Percentiles rank a stretch among this genome's conserved stretches.
Evolutionary conservation across 1,140 invertebrate genomes (phyloP).

Genomic region (Zeugodacus cucurbitae): DNA sequence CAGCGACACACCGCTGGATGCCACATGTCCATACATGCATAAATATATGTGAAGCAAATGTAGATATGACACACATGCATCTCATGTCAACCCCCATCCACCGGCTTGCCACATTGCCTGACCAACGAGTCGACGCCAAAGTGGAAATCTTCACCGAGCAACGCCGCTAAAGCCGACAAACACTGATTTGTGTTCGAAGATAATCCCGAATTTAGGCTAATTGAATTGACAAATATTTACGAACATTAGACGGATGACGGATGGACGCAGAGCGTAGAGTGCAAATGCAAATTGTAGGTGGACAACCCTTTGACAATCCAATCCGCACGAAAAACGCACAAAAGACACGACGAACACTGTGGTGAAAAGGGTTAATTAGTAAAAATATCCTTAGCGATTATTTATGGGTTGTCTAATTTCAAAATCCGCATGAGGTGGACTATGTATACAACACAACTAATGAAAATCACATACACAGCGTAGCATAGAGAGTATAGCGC

Average conservation of each 20-base stretch:
- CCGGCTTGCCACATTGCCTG: not conserved
- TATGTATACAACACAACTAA: conserved; percentile 14
- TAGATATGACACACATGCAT: not conserved
- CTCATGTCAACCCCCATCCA: not conserved
- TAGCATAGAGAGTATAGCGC: not conserved
- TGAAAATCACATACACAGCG: not conserved
- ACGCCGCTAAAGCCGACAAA: not conserved
- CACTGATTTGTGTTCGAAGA: conserved; percentile 47
- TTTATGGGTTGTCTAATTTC: not conserved
- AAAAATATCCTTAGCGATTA: conserved; percentile 18
- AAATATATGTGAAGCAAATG: not conserved
- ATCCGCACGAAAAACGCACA: not conserved
- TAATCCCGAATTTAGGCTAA: conserved; percentile 61
- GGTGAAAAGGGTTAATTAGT: conserved; percentile 40
- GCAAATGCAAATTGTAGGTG: not conserved
- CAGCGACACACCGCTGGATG: not conserved
- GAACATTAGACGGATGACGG: not conserved
- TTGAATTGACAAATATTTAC: conserved; percentile 64
- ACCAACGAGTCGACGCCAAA: not conserved
- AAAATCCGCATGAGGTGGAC: conserved; percentile 32
- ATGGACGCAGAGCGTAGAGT: not conserved
- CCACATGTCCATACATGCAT: not conserved
- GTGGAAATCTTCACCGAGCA: not conserved
- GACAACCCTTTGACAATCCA: not conserved
- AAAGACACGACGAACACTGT: not conserved